Evolutionary conservation across 2,888 invertebrate species (phyloP), one percentile per base, ranked within the genome.

Genomic region (Philhelius pedissequus): DNA sequence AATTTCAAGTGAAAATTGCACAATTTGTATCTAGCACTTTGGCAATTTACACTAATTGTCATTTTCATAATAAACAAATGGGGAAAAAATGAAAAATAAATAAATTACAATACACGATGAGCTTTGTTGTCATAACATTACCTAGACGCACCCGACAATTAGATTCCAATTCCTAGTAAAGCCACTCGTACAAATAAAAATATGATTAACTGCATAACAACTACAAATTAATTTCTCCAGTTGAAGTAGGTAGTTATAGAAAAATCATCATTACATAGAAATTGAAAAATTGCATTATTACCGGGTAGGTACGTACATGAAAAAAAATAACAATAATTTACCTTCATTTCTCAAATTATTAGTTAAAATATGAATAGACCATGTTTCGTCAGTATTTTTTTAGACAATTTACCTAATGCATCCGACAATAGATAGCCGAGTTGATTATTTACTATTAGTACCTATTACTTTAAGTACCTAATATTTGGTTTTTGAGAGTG

Each of bases 21-120:
- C 68, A 50, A 76, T 52, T 50, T 58, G 68, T 30, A 62, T 70
- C 45, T 18, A 25, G 11, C n/a, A 54, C 0, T 30, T 7, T 43
- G 35, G 13, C 60, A 52, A 43, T 69, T 77, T 77, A 54, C 69
- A 77, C 32, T 62, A 35, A 69, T 77, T 62, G 48, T n/a, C 35
- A 32, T 66, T 75, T 75, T 48, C 45, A 58, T 66, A 58, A 66
- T 45, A 64, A 64, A 64, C 54, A 64, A 43, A 54, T 54, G 25
- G 15, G 25, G 22, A 35, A 30, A 30, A 40, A 56, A 69, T 30
- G 8, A 56, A 56, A 56, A 60, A 40, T 22, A 13, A 15, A 30
- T 25, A 40, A 40, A 56, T 45, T 35, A 64, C 43, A 27, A 45
- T 56, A 40, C 38, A 27, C 48, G 45, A 66, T 30, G 27, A 48